Percentiles rank a stretch among this genome's conserved stretches.
Evolutionary conservation across 2,888 invertebrate species (phyloP).

Genomic region (Drosophila niveifrons): DNA sequence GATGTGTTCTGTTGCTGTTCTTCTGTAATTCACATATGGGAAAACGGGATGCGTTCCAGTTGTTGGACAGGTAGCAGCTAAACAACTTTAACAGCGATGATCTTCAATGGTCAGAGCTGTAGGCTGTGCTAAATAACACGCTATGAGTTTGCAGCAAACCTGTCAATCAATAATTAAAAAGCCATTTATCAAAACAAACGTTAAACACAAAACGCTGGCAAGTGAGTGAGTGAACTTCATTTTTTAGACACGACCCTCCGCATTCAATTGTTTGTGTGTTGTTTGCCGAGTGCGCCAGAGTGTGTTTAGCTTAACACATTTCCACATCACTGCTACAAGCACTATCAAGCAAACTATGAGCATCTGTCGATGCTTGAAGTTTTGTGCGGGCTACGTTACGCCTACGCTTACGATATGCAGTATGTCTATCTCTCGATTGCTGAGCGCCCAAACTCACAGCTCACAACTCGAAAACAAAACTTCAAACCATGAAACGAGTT

Average conservation of each 20-base stretch:
- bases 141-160: slow-evolving; percentile 20
- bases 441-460: slow-evolving; percentile 44
- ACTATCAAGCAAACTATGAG: slow-evolving; percentile 20
- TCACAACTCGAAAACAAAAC: slow-evolving; percentile 29
- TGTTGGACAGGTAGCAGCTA: slow-evolving; percentile 39
- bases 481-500: slow-evolving; percentile 54
- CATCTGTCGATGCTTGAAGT: slow-evolving; percentile 21
- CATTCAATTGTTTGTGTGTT: slow-evolving; percentile 4
- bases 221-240: not conserved
- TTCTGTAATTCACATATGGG: slow-evolving; percentile 7
- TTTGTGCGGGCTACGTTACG: slow-evolving; percentile 40
- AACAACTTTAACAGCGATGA: slow-evolving; percentile 11
- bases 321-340: slow-evolving; percentile 44
- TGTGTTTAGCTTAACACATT: slow-evolving; percentile 64
- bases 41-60: slow-evolving; percentile 8
- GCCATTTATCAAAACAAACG: slow-evolving; percentile 51
- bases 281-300: slow-evolving; percentile 14
- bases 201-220: slow-evolving; percentile 2
- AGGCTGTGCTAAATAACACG: slow-evolving; percentile 6
- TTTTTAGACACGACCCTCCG: slow-evolving; percentile 10
- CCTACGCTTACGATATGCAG: slow-evolving; percentile 39
- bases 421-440: slow-evolving; percentile 24
- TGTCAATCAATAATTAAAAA: slow-evolving; percentile 64
- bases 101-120: slow-evolving; percentile 20
- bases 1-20: no score